Evolutionary conservation across 2,888 invertebrate genomes (phyloP).

Genomic region (Acanthosepion esculentum): DNA sequence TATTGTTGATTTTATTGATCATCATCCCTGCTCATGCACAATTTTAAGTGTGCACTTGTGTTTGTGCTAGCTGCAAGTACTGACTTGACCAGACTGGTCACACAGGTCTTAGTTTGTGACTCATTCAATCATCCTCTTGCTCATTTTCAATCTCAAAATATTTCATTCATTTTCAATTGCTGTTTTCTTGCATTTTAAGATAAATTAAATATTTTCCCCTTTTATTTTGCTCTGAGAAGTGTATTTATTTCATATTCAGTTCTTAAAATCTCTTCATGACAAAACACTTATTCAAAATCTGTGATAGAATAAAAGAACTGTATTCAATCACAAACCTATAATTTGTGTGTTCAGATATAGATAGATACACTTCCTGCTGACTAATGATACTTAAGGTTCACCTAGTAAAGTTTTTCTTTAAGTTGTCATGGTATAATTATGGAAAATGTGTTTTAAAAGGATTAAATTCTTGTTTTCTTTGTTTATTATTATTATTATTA

Average conservation of each 20-base stretch:
- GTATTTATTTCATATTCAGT: no score
- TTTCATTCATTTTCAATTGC: not conserved
- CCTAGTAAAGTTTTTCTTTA: not conserved
- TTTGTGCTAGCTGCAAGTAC: not conserved
- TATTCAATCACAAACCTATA: not conserved
- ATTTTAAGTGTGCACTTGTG: not conserved
- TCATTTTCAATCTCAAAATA: not conserved
- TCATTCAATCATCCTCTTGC: conserved; percentile 33
- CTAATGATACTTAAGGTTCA: not conserved
- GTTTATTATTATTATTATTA: not conserved
- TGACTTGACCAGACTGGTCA: conserved; percentile 33
- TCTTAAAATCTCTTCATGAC: not conserved
- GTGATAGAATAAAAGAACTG: not conserved
- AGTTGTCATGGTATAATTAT: not conserved
- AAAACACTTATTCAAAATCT: not conserved
- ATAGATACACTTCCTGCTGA: not conserved
- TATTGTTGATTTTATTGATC: conserved; percentile 33
- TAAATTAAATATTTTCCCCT: not conserved
- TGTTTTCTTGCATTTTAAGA: not conserved
- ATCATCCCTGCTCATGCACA: not conserved
- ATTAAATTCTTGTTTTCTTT: not conserved
- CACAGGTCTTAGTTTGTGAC: conserved; percentile 1
- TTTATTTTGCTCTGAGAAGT: no score
- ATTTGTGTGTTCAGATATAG: not conserved
- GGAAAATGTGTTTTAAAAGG: not conserved